A percentile compares a stretch with the other conserved stretches of the same genome.
These are phyloP conservation scores for Cotesia chilonis DNA, from an alignment of 1,140 invertebrate genomes.

Conservation along the genomic window DNA sequence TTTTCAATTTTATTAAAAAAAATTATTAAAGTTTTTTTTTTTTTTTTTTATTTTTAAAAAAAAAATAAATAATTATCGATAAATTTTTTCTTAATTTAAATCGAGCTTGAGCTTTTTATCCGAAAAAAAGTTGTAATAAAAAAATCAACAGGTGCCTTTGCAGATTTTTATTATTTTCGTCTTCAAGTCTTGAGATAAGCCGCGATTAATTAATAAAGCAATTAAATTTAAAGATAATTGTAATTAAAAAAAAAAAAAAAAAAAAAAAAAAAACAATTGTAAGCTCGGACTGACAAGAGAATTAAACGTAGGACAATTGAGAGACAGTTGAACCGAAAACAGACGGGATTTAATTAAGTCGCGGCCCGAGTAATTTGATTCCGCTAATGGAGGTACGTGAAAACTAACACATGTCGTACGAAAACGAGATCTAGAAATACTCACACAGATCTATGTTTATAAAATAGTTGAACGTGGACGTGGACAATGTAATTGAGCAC, in stretches of 20 bases:
- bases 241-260: too few relatives aligned
- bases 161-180: neutral
- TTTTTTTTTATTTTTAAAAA: too few relatives aligned
- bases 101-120: neutral
- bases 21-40: too few relatives aligned
- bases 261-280: too few relatives aligned
- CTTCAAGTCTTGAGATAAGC: neutral
- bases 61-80: too few relatives aligned
- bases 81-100: neutral
- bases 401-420: neutral
- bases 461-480: neutral
- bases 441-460: neutral
- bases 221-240: too few relatives aligned
- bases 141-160: neutral
- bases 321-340: constrained; percentile 5
- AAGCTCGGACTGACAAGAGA: neutral
- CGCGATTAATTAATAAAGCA: neutral
- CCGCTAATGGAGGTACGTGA: too few relatives aligned
- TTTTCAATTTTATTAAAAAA: too few relatives aligned
- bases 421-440: neutral
- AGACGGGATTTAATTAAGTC: too few relatives aligned
- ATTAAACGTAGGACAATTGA: neutral
- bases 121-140: neutral
- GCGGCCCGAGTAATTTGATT: too few relatives aligned
- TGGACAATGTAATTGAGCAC: constrained; percentile 11